A percentile compares a stretch with the other conserved stretches of the same genome.
Conservation (phyloP, 2,113 vertebrate species). For the Acanthochromis polyacanthus region DNA sequence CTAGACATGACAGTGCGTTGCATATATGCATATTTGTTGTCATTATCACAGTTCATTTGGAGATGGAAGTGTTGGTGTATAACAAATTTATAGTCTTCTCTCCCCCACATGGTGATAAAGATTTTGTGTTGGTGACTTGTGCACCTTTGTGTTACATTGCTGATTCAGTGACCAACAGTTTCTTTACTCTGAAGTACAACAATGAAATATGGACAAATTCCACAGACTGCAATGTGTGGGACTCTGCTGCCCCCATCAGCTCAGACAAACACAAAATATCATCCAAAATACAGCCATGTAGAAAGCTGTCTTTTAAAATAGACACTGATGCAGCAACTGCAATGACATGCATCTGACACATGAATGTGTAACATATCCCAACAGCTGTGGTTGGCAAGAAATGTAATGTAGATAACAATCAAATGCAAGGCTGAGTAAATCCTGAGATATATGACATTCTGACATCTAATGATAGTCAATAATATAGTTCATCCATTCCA, state of each 20-base stretch:
- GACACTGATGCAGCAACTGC: too few relatives aligned
- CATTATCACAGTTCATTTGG: neutral
- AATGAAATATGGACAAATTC: neutral
- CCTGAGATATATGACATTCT: neutral
- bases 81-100: neutral
- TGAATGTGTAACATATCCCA: too few relatives aligned
- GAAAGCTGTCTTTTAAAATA: too few relatives aligned
- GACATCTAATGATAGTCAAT: neutral
- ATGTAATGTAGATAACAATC: too few relatives aligned
- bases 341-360: too few relatives aligned
- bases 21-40: too few relatives aligned
- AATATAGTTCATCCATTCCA: too few relatives aligned
- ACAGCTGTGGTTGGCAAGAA: too few relatives aligned
- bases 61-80: neutral
- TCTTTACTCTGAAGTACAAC: neutral
- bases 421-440: neutral
- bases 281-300: neutral
- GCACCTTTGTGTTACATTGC: neutral
- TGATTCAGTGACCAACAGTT: neutral
- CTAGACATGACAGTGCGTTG: neutral
- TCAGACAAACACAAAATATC: neutral
- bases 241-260: slow-evolving; percentile 52
- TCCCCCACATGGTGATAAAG: neutral
- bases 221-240: neutral
- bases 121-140: neutral